Conservation (phyloP, 2,113 vertebrate genomes). For the Lophotis ruficrista region DNA sequence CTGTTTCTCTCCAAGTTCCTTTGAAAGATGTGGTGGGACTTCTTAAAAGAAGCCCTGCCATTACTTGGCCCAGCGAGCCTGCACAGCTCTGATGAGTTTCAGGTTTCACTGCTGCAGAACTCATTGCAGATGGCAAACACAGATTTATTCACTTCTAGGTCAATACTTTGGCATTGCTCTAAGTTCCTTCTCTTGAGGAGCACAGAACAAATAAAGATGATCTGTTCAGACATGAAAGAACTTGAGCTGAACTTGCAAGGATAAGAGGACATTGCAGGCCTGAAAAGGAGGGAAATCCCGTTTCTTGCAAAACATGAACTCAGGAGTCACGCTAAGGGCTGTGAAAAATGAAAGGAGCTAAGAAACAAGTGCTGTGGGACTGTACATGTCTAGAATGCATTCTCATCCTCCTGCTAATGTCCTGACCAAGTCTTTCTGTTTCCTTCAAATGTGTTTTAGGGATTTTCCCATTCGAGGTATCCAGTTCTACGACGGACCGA, state of each 20-base stretch:
- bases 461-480: constrained; percentile 94
- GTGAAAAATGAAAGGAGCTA: neutral
- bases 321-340: neutral
- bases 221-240: neutral
- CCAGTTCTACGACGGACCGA: constrained; percentile 94
- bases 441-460: constrained; percentile 61
- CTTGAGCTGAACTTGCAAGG: constrained; percentile 16
- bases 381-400: neutral
- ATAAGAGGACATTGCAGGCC: neutral
- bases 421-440: neutral
- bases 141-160: constrained; percentile 18
- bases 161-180: neutral
- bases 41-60: neutral
- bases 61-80: neutral
- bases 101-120: constrained; percentile 41
- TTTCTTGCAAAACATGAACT: neutral
- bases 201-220: constrained; percentile 20
- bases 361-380: neutral
- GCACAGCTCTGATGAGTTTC: neutral
- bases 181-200: constrained; percentile 26
- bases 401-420: neutral
- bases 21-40: neutral
- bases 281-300: constrained; percentile 9
- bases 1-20: neutral
- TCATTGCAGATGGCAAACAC: constrained; percentile 20